Evolutionary conservation across 2,888 invertebrate genomes (phyloP).

Genomic region (Drosophila melanosoma): DNA sequence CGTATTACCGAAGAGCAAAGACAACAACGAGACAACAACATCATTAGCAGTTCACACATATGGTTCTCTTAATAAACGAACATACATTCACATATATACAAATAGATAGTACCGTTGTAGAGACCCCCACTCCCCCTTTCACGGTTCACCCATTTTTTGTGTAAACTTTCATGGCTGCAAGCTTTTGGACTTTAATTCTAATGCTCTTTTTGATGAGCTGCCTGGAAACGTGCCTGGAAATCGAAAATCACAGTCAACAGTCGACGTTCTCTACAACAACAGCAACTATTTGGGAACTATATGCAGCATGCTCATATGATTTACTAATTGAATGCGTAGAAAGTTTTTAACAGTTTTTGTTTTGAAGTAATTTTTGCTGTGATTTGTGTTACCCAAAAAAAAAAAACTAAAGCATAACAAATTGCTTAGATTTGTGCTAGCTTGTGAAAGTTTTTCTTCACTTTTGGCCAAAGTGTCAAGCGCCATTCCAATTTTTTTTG

Average conservation of each 20-base stretch:
- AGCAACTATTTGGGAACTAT: slow-evolving; percentile 43
- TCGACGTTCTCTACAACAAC: slow-evolving; percentile 18
- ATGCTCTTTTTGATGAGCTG: slow-evolving; percentile 39
- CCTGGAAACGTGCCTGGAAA: slow-evolving; percentile 36
- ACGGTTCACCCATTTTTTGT: slow-evolving; percentile 35
- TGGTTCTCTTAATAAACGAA: background rate
- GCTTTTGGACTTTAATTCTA: slow-evolving; percentile 52
- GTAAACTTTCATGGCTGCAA: slow-evolving; percentile 60
- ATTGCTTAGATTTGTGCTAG: slow-evolving; percentile 18
- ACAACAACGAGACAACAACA: slow-evolving; percentile 19
- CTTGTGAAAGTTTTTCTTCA: slow-evolving; percentile 66
- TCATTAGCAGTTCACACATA: slow-evolving; percentile 32
- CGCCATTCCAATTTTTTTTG: slow-evolving; percentile 47
- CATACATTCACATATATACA: background rate
- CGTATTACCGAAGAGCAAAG: slow-evolving; percentile 3
- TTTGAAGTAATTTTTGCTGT: background rate
- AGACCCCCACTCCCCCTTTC: slow-evolving; percentile 4
- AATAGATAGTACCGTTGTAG: background rate
- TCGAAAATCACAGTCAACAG: slow-evolving; percentile 8
- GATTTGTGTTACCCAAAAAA: slow-evolving; percentile 1
- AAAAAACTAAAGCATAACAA: slow-evolving; percentile 21
- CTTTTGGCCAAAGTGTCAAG: slow-evolving; percentile 53
- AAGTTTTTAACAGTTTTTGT: slow-evolving; percentile 47
- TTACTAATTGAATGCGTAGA: slow-evolving; percentile 57
- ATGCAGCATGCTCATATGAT: slow-evolving; percentile 30